These are phyloP conservation scores for Callimico goeldii DNA, from an alignment of 2,797 vertebrate species.

Conservation along the genomic window DNA sequence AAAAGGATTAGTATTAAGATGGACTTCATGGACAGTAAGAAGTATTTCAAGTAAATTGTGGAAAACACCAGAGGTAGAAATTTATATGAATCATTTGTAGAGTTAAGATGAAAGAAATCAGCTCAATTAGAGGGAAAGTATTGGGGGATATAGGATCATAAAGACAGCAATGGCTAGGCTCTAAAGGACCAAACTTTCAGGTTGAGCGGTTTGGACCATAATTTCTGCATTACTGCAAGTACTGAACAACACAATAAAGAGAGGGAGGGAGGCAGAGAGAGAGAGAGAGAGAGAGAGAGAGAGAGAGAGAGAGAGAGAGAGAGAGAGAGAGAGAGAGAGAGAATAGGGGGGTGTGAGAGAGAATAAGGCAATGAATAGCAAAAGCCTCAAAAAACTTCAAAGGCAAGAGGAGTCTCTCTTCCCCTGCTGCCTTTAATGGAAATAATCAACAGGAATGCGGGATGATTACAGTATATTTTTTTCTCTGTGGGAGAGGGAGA, in stretches of 20 bases:
- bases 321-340: neutral
- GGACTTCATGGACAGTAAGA: neutral
- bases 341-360: neutral
- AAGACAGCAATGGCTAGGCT: neutral
- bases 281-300: neutral
- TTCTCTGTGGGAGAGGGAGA: conserved; percentile 70
- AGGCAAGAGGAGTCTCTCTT: neutral
- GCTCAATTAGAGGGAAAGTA: neutral
- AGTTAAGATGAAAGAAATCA: neutral
- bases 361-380: conserved; percentile 20
- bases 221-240: conserved; percentile 18
- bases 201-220: neutral
- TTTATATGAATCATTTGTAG: neutral
- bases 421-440: conserved; percentile 73
- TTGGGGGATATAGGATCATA: neutral
- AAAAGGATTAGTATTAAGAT: neutral
- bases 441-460: conserved; percentile 76
- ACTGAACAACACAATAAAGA: neutral
- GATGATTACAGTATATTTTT: conserved; percentile 74
- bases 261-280: neutral
- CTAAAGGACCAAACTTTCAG: neutral
- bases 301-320: neutral
- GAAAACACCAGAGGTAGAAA: neutral
- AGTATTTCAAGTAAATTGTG: neutral
- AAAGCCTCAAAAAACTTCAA: conserved; percentile 49